A percentile compares a stretch with the other conserved stretches of the same genome.
Evolutionary conservation across 2,113 vertebrate genomes (phyloP).

Genomic region (Gobiocypris rarus): DNA sequence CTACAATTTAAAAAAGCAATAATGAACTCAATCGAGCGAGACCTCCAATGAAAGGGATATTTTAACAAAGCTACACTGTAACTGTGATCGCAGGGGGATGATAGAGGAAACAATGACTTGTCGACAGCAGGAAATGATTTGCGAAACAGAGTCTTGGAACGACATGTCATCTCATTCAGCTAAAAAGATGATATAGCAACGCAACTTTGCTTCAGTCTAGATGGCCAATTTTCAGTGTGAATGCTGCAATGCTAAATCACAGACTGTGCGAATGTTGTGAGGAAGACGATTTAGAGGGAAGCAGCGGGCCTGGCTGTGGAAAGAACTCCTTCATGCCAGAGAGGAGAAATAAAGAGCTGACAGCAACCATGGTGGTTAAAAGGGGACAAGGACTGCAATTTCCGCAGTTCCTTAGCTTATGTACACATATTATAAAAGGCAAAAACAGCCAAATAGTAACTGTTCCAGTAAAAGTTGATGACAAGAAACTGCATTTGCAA

Average conservation of each 20-base stretch:
- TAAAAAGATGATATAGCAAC: slow-evolving; percentile 13
- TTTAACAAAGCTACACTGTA: slow-evolving; percentile 28
- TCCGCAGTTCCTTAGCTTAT: slow-evolving; percentile 1
- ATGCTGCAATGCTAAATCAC: not conserved
- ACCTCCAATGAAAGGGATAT: slow-evolving; percentile 14
- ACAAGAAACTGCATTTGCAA: slow-evolving; percentile 1
- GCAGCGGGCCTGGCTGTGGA: not conserved
- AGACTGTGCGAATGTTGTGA: not conserved
- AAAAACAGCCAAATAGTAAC: not conserved
- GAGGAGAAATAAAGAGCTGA: slow-evolving; percentile 23
- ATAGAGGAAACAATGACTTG: slow-evolving; percentile 29
- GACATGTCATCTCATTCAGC: not conserved
- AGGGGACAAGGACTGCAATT: slow-evolving; percentile 1
- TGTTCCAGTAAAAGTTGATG: not conserved
- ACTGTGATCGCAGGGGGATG: not conserved
- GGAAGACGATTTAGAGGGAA: not conserved
- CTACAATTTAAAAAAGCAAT: slow-evolving; percentile 21
- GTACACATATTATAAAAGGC: slow-evolving; percentile 4
- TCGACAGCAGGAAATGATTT: slow-evolving; percentile 23
- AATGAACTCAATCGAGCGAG: slow-evolving; percentile 19
- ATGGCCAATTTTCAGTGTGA: slow-evolving; percentile 27
- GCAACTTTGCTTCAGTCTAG: not conserved
- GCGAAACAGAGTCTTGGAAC: slow-evolving; percentile 20
- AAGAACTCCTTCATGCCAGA: slow-evolving; percentile 2
- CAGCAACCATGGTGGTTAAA: slow-evolving; percentile 16